Conservation (phyloP, 2,113 vertebrate species). For the Paedocypris sp. region DNA sequence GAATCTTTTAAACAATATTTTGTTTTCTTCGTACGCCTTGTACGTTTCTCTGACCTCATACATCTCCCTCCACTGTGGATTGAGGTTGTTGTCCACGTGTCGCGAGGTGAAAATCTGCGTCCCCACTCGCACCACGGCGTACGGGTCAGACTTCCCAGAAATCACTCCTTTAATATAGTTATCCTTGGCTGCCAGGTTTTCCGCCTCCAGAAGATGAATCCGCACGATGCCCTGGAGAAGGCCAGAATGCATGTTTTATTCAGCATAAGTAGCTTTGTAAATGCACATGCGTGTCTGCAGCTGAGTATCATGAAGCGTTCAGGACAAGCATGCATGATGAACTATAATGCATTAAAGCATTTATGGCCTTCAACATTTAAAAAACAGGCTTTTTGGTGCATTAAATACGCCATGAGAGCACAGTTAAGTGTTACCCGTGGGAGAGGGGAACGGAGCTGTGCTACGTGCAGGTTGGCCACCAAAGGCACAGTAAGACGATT, state of each 20-base stretch:
- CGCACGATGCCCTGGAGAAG: conserved; percentile 74
- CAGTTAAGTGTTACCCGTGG: conserved; percentile 70
- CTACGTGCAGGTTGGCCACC: conserved; percentile 74
- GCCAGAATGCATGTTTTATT: background rate
- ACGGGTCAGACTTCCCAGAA: conserved; percentile 85
- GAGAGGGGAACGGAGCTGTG: conserved; percentile 81
- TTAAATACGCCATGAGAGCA: conserved; percentile 10
- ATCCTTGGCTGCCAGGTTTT: conserved; percentile 75
- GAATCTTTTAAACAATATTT: no score
- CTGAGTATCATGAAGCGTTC: background rate
- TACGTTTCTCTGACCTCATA: conserved; percentile 69
- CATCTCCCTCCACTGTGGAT: conserved; percentile 83
- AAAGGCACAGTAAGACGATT: conserved; percentile 83
- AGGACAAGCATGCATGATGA: conserved; percentile 4
- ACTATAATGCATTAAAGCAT: background rate
- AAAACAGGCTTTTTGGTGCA: background rate
- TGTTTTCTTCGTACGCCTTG: background rate
- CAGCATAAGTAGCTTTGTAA: background rate
- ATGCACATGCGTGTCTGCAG: background rate
- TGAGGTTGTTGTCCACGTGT: conserved; percentile 73
- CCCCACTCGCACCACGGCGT: conserved; percentile 77
- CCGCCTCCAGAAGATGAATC: conserved; percentile 75
- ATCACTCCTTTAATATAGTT: conserved; percentile 79
- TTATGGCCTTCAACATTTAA: background rate
- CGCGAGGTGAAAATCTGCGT: conserved; percentile 81